Percentiles rank a stretch among this genome's conserved stretches.
Conservation (phyloP, 2,797 vertebrate species). For the Sebastes dallii region DNA sequence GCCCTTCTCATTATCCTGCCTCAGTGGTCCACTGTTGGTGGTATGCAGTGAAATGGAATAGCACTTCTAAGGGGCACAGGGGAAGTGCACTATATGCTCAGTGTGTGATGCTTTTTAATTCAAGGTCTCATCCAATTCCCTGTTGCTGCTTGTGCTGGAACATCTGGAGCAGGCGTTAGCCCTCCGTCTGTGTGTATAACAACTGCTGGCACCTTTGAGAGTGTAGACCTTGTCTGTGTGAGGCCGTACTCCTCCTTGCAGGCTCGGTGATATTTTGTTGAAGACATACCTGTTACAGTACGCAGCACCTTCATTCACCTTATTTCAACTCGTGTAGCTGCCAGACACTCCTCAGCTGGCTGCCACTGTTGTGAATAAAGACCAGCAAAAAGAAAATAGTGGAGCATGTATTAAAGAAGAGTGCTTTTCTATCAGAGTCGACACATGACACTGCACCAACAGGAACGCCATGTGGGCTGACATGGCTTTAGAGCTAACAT, state of each 20-base stretch:
- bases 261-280: slow-evolving; percentile 6
- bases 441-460: slow-evolving; percentile 38
- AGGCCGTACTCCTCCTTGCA: slow-evolving; percentile 11
- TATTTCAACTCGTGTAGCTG: slow-evolving; percentile 40
- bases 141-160: slow-evolving; percentile 61
- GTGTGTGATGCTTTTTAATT: slow-evolving; percentile 78
- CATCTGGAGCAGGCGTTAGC: slow-evolving; percentile 78
- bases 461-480: slow-evolving; percentile 32
- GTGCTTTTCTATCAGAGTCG: slow-evolving; percentile 4
- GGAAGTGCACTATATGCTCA: slow-evolving; percentile 70
- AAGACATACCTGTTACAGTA: slow-evolving; percentile 22
- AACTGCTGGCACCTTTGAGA: slow-evolving; percentile 64
- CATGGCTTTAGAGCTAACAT: slow-evolving; percentile 57
- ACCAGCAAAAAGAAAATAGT: background rate
- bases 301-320: slow-evolving; percentile 36
- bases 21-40: slow-evolving; percentile 72
- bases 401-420: background rate
- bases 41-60: slow-evolving; percentile 77
- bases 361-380: background rate
- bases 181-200: slow-evolving; percentile 60
- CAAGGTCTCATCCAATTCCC: slow-evolving; percentile 81
- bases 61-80: slow-evolving; percentile 74
- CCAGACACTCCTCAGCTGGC: slow-evolving; percentile 1
- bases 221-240: slow-evolving; percentile 35
- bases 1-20: slow-evolving; percentile 67